A percentile compares a stretch with the other conserved stretches of the same genome.
These are phyloP conservation scores for Apodemia mormo DNA, from an alignment of 2,888 invertebrate genomes.

Conservation along the genomic window DNA sequence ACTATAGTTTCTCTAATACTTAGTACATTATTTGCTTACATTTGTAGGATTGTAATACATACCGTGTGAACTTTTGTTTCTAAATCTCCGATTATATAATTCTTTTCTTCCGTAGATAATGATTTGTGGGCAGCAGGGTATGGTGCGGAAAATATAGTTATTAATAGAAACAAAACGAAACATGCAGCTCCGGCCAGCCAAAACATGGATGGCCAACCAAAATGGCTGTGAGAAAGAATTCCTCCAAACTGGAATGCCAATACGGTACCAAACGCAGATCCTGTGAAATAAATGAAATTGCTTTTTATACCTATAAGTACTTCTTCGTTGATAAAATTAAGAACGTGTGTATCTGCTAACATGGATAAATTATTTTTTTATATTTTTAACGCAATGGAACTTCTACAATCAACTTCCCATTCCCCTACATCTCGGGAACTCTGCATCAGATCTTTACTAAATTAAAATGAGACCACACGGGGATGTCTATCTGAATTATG, in stretches of 20 bases:
- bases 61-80: not conserved
- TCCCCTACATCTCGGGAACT: no score
- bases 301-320: no score
- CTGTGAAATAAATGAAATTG: constrained; percentile 53
- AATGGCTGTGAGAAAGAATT: constrained; percentile 72
- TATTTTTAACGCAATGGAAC: no score
- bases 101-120: constrained; percentile 71
- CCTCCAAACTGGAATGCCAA: constrained; percentile 84
- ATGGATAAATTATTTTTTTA: no score
- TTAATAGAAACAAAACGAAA: constrained; percentile 66
- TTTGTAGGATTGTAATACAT: not conserved
- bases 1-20: no score
- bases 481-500: no score
- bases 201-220: constrained; percentile 86
- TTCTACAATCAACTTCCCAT: no score
- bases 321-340: no score
- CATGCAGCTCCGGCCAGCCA: constrained; percentile 81
- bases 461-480: no score
- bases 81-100: constrained; percentile 56
- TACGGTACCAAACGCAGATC: constrained; percentile 85
- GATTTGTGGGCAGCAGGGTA: constrained; percentile 65
- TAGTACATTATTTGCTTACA: no score
- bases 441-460: no score
- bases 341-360: no score
- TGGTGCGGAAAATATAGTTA: constrained; percentile 71